Conservation (phyloP, 2,888 invertebrate genomes). For the Nymphalis c-album region DNA sequence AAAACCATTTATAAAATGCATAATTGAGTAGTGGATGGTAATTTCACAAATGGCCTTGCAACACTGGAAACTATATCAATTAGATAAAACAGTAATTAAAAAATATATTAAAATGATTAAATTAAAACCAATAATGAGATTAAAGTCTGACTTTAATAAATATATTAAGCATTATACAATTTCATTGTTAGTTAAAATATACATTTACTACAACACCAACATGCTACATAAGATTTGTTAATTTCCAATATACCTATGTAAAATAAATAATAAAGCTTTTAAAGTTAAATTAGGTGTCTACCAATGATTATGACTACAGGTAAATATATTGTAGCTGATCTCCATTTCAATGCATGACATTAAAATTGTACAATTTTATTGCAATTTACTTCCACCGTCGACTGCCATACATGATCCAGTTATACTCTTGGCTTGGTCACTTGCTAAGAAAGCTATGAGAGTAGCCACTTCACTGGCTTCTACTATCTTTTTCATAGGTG, state of each 20-base stretch:
- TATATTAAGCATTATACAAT: neutral
- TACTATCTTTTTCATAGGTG: conserved; percentile 92
- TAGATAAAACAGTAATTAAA: no score
- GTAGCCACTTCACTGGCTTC: conserved; percentile 91
- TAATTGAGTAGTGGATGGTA: no score
- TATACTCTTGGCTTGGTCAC: conserved; percentile 91
- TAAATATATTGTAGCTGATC: neutral
- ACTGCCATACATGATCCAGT: conserved; percentile 85
- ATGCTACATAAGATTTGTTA: no score
- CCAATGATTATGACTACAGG: neutral
- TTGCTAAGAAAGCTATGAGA: conserved; percentile 93
- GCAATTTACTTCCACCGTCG: conserved; percentile 63
- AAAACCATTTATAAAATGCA: no score
- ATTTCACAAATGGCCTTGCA: no score
- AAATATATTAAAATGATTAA: no score
- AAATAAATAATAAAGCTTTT: neutral
- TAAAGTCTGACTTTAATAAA: conserved; percentile 5
- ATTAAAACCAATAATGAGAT: neutral
- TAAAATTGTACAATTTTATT: conserved; percentile 38
- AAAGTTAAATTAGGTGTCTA: neutral
- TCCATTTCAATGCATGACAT: neutral
- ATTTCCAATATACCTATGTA: no score
- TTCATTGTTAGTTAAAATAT: no score
- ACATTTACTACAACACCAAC: no score
- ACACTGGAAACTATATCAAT: no score